phyloP scores from a whole-genome alignment of 2,113 vertebrate genomes.

The Urocolius indicus region DNA sequence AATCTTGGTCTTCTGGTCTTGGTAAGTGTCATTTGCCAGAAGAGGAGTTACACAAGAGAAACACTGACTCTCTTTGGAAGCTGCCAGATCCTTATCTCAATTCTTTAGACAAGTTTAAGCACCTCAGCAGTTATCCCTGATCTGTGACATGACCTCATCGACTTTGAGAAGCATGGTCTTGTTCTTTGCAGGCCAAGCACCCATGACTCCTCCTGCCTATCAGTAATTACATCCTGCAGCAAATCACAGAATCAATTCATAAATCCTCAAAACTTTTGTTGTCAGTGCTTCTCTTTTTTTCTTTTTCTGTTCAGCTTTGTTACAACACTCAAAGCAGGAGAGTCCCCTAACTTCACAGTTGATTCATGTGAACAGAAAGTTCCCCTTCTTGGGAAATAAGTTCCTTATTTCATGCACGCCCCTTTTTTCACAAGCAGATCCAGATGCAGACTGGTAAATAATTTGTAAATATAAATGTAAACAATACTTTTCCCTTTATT shows the following conservation, averaged over 20 bases:
- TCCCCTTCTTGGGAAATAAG: slow-evolving; percentile 20
- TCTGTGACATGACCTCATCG: neutral
- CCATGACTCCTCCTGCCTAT: neutral
- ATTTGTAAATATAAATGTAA: neutral
- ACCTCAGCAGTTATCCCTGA: neutral
- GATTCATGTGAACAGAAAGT: neutral
- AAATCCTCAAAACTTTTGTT: neutral
- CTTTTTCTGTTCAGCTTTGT: slow-evolving; percentile 20
- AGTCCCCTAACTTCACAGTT: slow-evolving; percentile 6
- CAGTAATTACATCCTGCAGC: neutral
- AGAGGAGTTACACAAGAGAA: neutral
- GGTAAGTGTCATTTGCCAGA: neutral
- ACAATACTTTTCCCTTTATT: neutral
- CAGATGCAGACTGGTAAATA: neutral
- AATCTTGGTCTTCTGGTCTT: neutral
- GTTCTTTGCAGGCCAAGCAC: neutral
- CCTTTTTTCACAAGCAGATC: neutral
- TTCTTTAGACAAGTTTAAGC: neutral
- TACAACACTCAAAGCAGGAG: neutral
- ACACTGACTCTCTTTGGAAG: neutral
- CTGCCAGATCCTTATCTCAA: neutral
- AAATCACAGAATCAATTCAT: neutral
- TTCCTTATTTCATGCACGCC: slow-evolving; percentile 15
- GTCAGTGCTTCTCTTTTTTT: neutral
- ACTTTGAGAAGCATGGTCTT: neutral